phyloP scores from a whole-genome alignment of 1,140 invertebrate species.

The Penaeus japonicus region DNA sequence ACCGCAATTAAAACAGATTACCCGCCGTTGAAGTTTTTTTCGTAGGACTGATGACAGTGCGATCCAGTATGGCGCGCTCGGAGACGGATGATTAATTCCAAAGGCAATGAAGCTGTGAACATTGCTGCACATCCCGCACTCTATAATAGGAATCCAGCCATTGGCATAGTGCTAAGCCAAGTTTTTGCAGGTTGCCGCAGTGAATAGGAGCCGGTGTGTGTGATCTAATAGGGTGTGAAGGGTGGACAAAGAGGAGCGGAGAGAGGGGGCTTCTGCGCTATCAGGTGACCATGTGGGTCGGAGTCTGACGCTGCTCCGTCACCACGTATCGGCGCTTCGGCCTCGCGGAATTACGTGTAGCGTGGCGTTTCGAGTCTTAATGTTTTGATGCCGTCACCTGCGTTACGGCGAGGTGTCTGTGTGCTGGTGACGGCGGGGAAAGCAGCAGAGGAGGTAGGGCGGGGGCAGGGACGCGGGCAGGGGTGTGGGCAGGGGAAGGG shows the following conservation, averaged over 20 bases:
- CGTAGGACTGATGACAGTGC: too few relatives aligned
- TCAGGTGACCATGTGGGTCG: conserved; percentile 44
- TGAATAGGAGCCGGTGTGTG: conserved; percentile 28
- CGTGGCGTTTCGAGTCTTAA: too few relatives aligned
- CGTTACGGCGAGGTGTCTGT: too few relatives aligned
- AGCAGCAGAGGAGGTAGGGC: not conserved
- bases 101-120: too few relatives aligned
- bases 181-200: conserved; percentile 11
- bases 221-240: conserved; percentile 46
- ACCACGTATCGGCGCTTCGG: not conserved
- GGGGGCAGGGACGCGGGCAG: not conserved
- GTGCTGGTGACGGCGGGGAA: too few relatives aligned
- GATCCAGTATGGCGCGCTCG: too few relatives aligned
- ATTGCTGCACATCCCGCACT: not conserved
- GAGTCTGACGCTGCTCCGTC: not conserved
- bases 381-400: too few relatives aligned
- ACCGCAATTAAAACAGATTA: too few relatives aligned
- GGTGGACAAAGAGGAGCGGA: conserved; percentile 41
- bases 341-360: not conserved
- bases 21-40: too few relatives aligned
- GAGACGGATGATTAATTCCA: too few relatives aligned
- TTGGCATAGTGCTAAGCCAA: conserved; percentile 1
- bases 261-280: conserved; percentile 30
- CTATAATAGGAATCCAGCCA: not conserved
- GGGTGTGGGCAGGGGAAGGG: not conserved